These are phyloP conservation scores for Artemia franciscana DNA, from an alignment of 1,140 invertebrate species.

Conservation along the genomic window DNA sequence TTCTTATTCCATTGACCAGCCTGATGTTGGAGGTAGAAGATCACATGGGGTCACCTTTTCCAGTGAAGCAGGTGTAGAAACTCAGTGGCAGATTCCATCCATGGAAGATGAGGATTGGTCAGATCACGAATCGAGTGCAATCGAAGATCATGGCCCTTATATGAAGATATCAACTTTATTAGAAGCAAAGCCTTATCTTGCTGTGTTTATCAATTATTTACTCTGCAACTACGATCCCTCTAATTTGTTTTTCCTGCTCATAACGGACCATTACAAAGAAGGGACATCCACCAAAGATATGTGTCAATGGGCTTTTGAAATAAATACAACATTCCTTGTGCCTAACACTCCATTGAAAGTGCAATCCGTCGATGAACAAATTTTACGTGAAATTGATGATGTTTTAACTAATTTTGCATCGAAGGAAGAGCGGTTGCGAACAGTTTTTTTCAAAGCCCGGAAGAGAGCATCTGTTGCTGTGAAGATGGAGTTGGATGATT, in stretches of 20 bases:
- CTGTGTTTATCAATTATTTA: constrained; percentile 71
- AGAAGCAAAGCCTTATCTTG: constrained; percentile 51
- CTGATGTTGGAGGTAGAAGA: not conserved
- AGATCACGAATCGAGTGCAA: constrained; percentile 42
- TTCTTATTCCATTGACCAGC: constrained; percentile 29
- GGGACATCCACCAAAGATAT: constrained; percentile 57
- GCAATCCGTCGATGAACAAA: constrained; percentile 56
- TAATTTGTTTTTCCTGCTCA: constrained; percentile 63
- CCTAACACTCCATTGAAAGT: constrained; percentile 62
- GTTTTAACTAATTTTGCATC: constrained; percentile 25
- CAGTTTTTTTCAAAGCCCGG: constrained; percentile 59
- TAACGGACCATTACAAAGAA: constrained; percentile 60
- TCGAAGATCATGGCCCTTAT: constrained; percentile 55
- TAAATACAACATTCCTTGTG: constrained; percentile 84
- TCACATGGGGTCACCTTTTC: not conserved
- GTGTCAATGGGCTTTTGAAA: constrained; percentile 91
- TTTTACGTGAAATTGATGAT: constrained; percentile 67
- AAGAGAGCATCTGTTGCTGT: constrained; percentile 60
- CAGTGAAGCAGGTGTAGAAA: constrained; percentile 12
- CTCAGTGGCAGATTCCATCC: constrained; percentile 56
- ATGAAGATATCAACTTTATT: constrained; percentile 41
- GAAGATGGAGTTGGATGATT: constrained; percentile 62
- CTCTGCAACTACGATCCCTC: constrained; percentile 61
- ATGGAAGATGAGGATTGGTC: constrained; percentile 86
- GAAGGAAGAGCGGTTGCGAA: not conserved